These are phyloP conservation scores for Epicampocera succincta DNA, from an alignment of 2,888 invertebrate genomes.

Conservation along the genomic window DNA sequence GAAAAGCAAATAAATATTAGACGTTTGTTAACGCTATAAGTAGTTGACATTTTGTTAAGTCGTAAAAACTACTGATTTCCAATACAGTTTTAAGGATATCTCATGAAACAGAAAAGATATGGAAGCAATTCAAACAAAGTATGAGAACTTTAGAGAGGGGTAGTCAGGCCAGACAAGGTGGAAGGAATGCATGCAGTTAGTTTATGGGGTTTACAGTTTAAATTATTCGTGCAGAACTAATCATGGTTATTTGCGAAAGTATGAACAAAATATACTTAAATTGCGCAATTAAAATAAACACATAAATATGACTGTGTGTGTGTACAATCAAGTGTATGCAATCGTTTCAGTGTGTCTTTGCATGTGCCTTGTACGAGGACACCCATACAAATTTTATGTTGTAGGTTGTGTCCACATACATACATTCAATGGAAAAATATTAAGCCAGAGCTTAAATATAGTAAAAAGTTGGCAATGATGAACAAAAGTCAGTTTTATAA, in stretches of 20 bases:
- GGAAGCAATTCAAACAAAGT: constrained; percentile 11
- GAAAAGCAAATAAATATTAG: constrained; percentile 61
- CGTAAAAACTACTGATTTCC: constrained; percentile 65
- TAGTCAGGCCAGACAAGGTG: constrained; percentile 2
- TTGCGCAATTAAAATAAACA: constrained; percentile 65
- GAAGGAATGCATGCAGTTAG: constrained; percentile 11
- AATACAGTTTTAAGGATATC: constrained; percentile 41
- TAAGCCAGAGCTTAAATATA: constrained; percentile 8
- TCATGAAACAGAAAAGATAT: constrained; percentile 21
- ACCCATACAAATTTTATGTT: constrained; percentile 7
- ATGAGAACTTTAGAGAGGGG: not conserved
- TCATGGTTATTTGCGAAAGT: constrained; percentile 71
- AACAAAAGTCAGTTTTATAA: not conserved
- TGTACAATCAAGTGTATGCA: constrained; percentile 7
- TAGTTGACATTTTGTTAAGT: constrained; percentile 68
- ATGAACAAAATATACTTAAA: constrained; percentile 61
- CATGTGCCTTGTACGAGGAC: not conserved
- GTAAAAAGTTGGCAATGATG: constrained; percentile 8
- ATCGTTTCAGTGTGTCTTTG: constrained; percentile 19
- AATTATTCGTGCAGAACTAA: constrained; percentile 73
- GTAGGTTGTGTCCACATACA: constrained; percentile 33
- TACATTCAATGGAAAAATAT: constrained; percentile 46
- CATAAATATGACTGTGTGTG: not conserved
- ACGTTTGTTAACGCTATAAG: constrained; percentile 30
- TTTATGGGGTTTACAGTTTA: constrained; percentile 66